Evolutionary conservation across 2,797 vertebrate genomes (phyloP), one percentile per base, ranked within the genome.

Genomic region (Eulemur mongoz): DNA sequence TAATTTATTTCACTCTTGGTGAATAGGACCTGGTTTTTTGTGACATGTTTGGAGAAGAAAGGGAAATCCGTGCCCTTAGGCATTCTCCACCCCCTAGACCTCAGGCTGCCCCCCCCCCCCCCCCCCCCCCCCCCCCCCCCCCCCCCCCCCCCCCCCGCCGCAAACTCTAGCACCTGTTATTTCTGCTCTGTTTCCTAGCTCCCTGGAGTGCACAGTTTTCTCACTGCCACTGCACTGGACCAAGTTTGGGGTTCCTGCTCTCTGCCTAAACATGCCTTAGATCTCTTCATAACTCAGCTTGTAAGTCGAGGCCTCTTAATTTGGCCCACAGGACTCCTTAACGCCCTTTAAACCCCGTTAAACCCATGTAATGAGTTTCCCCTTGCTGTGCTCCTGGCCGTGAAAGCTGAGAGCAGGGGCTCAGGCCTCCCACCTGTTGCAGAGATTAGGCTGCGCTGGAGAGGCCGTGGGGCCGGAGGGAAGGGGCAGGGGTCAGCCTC

Each of bases 261-360:
- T 95, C 9, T 13, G 70, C 59, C 92, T 80, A 84, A 95, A 85
- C 70, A 57, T 1, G 69, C 63, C 65, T 95, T 25, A 80, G 93
- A 73, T 72, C 92, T 95, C 97, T 91, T 96, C 93, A 96, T 63
- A 98, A 96, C 88, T 83, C 93, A 57, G 90, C 69, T 97, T 98
- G 84, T 93, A 95, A 98, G 94, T 70, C 15, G 32, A 97, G 96
- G 95, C 67, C 92, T 91, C 92, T 97, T 98, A 88, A 97, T 97
- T 98, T 98, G 83, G 93, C 96, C 94, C 97, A 32, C 18, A 98
- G 93, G 94, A 95, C 92, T 94, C 69, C 93, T 90, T 97, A 98
- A 96, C 48, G 5, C 84, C 79, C 97, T 97, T 89, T 82, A 97
- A 98, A 97, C 32, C 95, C 96, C 2, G 18, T 87, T 88, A 94